Evolutionary conservation across 2,888 invertebrate species (phyloP).

Genomic region (Volucella inanis): DNA sequence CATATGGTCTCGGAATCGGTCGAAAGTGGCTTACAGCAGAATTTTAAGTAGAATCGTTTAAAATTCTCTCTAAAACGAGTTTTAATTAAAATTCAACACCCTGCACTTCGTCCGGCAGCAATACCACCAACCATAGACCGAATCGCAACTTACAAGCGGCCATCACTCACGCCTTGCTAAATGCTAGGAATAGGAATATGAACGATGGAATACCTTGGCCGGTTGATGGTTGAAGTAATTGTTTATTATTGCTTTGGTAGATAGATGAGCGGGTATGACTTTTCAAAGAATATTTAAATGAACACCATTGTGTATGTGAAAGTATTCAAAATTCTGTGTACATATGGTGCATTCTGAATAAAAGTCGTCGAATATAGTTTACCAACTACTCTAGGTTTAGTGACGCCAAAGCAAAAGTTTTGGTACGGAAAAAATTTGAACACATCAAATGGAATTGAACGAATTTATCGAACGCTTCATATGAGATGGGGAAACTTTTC

Average conservation of each 20-base stretch:
- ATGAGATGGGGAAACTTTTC: too few relatives aligned
- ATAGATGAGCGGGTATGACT: neutral
- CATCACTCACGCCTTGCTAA: constrained; percentile 27
- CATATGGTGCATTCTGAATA: too few relatives aligned
- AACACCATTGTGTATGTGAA: neutral
- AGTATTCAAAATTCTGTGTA: too few relatives aligned
- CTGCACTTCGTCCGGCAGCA: neutral
- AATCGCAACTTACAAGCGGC: constrained; percentile 4
- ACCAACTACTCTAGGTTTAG: too few relatives aligned
- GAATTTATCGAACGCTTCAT: too few relatives aligned
- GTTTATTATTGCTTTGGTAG: constrained; percentile 23
- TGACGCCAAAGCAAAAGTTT: too few relatives aligned
- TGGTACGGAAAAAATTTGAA: too few relatives aligned
- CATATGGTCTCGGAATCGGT: constrained; percentile 48
- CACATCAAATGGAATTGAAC: too few relatives aligned
- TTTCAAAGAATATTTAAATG: neutral
- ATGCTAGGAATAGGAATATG: constrained; percentile 29
- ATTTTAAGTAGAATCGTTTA: constrained; percentile 61
- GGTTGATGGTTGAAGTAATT: constrained; percentile 16
- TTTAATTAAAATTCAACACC: constrained; percentile 70
- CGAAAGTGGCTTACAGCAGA: constrained; percentile 23
- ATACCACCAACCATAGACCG: constrained; percentile 12
- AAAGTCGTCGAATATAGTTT: too few relatives aligned
- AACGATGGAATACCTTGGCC: constrained; percentile 5
- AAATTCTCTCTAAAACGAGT: constrained; percentile 68